These are phyloP conservation scores for Hippopotamus amphibius DNA, from an alignment of 2,113 vertebrate species.

Conservation along the genomic window DNA sequence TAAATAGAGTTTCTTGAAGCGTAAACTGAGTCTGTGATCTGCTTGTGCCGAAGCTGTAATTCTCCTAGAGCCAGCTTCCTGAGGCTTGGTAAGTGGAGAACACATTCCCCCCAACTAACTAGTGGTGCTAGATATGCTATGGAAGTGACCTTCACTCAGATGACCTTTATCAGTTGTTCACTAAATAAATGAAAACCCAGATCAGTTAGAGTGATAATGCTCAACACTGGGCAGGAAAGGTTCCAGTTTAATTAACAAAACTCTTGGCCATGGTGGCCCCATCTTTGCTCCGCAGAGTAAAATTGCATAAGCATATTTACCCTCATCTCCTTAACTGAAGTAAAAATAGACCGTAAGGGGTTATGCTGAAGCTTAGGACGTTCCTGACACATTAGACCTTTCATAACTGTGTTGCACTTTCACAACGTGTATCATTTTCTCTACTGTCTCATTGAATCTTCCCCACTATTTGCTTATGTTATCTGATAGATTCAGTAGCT, in stretches of 20 bases:
- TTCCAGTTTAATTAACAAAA: conserved; percentile 17
- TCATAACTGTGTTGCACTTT: background rate
- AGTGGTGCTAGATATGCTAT: background rate
- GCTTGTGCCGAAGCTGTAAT: conserved; percentile 56
- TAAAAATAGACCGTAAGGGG: background rate
- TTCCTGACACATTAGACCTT: background rate
- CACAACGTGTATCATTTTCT: background rate
- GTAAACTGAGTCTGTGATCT: conserved; percentile 73
- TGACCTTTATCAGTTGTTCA: background rate
- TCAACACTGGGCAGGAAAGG: background rate
- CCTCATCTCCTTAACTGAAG: background rate
- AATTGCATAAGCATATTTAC: background rate
- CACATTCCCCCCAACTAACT: background rate
- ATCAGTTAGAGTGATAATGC: background rate
- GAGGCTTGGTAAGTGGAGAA: background rate
- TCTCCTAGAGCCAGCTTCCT: conserved; percentile 58
- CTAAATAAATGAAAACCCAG: background rate
- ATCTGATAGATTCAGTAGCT: background rate
- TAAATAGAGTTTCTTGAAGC: conserved; percentile 80
- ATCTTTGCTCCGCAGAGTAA: background rate
- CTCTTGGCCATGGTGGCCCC: background rate
- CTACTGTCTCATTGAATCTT: background rate
- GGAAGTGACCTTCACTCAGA: background rate
- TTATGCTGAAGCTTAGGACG: background rate
- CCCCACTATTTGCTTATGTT: background rate